Conservation (phyloP, 2,797 vertebrate species). For the Pseudochaenichthys georgianus region DNA sequence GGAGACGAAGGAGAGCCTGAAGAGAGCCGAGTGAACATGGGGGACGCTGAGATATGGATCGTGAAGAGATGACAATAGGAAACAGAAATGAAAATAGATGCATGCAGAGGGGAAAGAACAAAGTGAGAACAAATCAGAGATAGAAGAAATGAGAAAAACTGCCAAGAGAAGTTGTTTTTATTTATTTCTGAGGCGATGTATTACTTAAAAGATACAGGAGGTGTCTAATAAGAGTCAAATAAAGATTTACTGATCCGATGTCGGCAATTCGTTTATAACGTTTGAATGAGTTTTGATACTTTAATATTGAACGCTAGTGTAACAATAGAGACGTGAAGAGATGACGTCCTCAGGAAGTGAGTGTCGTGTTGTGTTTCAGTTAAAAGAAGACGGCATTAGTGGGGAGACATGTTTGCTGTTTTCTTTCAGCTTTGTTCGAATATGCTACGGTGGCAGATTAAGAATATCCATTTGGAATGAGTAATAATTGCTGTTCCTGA, state of each 20-base stretch:
- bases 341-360: no score
- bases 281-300: slow-evolving; percentile 3
- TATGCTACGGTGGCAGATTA: no score
- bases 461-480: no score
- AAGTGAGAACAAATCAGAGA: not conserved
- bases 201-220: not conserved
- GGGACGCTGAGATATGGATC: slow-evolving; percentile 28
- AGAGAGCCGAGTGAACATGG: slow-evolving; percentile 25
- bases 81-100: slow-evolving; percentile 15
- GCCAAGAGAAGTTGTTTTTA: not conserved
- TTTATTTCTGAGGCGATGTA: slow-evolving; percentile 25
- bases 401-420: no score
- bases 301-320: not conserved
- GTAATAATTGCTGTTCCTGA: no score
- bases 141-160: not conserved
- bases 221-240: not conserved
- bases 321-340: no score
- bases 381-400: no score
- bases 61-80: slow-evolving; percentile 2
- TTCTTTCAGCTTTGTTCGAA: no score
- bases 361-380: no score
- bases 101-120: not conserved
- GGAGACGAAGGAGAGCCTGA: slow-evolving; percentile 38
- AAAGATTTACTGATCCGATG: slow-evolving; percentile 10
- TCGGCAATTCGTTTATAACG: slow-evolving; percentile 6